Base-by-base conservation (phyloP, 2,888 invertebrate genomes). In the Dorcus parallelipipedus region DNA sequence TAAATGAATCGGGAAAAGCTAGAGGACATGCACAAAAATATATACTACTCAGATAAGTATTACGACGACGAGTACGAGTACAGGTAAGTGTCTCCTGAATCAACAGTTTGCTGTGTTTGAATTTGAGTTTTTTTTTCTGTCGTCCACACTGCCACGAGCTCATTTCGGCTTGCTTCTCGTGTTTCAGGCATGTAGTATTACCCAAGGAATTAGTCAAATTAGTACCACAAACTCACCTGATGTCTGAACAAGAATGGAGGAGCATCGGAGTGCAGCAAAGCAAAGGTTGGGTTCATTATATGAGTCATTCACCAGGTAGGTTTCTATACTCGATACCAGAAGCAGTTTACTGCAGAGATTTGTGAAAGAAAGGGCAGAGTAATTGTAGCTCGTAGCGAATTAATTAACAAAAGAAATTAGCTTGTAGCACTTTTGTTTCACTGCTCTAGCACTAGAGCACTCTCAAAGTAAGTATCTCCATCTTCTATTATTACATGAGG, bases 281-380 rank as follows among this genome's bases (percentile, higher is more conserved):
- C 71, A 91, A 92, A 69, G 97, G 97, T 52, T 97, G 97, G 97
- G 86, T 94, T 9, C 97, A 97, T 79, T 97, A 97, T 71, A 96
- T 97, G 96, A 90, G 89, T 64, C 97, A 97, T 78, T 86, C 91
- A 71, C 97, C 97, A 74, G 94, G 93, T 93, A 79, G 72, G 76
- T 62, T 33, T 33, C 6, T 33, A n/a, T n/a, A 33, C 26, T 33
- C 7, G 6, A 4, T 33, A 33, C 26, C 26, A 5, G 26, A 33
- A 7, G 26, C 26, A n/a, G n/a, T n/a, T n/a, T n/a, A n/a, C n/a
- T n/a, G n/a, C n/a, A n/a, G n/a, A n/a, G n/a, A n/a, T n/a, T n/a
- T n/a, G 26, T 20, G 7, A 33, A 33, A 33, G 26, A 33, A 33
- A 33, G 26, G 26, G 26, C 26, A 26, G 5, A 2, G 20, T 2